Percentiles rank a stretch among this genome's conserved stretches.
Evolutionary conservation across 1,140 invertebrate genomes (phyloP).

Genomic region (Penaeus japonicus): DNA sequence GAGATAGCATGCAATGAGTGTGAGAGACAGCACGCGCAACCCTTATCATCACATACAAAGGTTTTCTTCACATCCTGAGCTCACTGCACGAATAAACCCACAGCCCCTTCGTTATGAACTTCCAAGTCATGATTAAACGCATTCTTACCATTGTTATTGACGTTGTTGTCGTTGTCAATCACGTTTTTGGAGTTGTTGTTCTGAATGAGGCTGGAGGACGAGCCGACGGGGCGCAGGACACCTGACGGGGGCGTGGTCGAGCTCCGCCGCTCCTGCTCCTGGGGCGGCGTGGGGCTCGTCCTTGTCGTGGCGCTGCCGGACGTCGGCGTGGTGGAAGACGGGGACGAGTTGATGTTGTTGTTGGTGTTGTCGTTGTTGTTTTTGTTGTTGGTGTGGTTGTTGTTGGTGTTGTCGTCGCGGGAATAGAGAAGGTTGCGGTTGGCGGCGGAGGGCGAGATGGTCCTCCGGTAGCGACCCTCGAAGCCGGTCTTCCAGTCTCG

Average conservation of each 20-base stretch:
- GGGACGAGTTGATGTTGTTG: conserved; percentile 21
- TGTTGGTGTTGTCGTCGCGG: conserved; percentile 30
- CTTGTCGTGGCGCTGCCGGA: neutral
- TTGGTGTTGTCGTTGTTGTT: conserved; percentile 61
- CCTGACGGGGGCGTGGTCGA: conserved; percentile 1
- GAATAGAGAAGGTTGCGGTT: conserved; percentile 49
- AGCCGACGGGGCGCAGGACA: conserved; percentile 4
- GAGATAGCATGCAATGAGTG: too few species aligned
- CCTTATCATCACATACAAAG: too few species aligned
- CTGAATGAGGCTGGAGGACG: conserved; percentile 25
- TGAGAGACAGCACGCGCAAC: too few species aligned
- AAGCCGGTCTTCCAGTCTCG: conserved; percentile 73
- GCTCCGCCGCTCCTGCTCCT: neutral
- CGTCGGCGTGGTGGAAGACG: neutral
- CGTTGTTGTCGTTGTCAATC: conserved; percentile 20
- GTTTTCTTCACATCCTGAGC: too few species aligned
- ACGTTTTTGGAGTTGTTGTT: conserved; percentile 32
- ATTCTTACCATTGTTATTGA: conserved; percentile 37
- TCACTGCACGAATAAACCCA: too few species aligned
- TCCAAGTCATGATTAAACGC: neutral
- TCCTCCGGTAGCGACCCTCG: conserved; percentile 79
- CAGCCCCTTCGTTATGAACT: too few species aligned
- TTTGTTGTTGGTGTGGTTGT: conserved; percentile 27
- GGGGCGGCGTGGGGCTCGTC: neutral
- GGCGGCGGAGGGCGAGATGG: conserved; percentile 73